Base-by-base conservation (phyloP, 2,113 vertebrate genomes). In the Amphilophus citrinellus region DNA sequence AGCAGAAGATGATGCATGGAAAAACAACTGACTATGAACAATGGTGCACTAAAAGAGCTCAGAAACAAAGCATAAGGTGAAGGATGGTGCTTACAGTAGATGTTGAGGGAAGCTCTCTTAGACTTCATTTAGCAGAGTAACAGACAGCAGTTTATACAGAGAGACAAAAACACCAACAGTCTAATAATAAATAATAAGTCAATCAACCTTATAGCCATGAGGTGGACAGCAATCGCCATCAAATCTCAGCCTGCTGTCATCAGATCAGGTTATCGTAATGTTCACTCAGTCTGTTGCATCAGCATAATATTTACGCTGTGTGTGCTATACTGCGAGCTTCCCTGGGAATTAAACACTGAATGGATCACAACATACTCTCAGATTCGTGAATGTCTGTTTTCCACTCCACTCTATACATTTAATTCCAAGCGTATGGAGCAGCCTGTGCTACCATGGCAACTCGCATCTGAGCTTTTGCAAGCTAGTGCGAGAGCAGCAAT, bases 361-460 rank as follows among this genome's bases (percentile, higher is more conserved):
- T 59, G 17, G 62, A 76, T 58, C 77, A 30, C 62, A 90, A 86
- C 50, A 73, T 13, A 42, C 66, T 66, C 30, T 65, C 17, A 1
- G 50, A 84, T 75, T 3, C 57, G 59, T 61, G 63, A 50, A 44
- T 68, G 32, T 62, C 56, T 68, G 56, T 76, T 37, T 61, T 22
- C 14, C 17, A 24, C 57, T 22, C 82, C 1, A 22, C 75, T 87
- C 88, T 89, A 91, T 92, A 93, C 88, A 84, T 94, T 89, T 76
- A 60, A 65, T 75, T 71, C 68, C 61, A 61, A 77, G 73, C 17
- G 56, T 56, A 73, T 80, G 61, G 83, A 92, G 86, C 82, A 88
- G 84, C 68, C 82, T 86, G 81, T 85, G 93, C 92, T 93, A 20
- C 94, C 93, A 95, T 95, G 94, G 92, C 91, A 95, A 95, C 94